Percentiles rank a stretch among this genome's conserved stretches.
Evolutionary conservation across 1,140 invertebrate genomes (phyloP).

Genomic region (Thaumatotibia leucotreta): DNA sequence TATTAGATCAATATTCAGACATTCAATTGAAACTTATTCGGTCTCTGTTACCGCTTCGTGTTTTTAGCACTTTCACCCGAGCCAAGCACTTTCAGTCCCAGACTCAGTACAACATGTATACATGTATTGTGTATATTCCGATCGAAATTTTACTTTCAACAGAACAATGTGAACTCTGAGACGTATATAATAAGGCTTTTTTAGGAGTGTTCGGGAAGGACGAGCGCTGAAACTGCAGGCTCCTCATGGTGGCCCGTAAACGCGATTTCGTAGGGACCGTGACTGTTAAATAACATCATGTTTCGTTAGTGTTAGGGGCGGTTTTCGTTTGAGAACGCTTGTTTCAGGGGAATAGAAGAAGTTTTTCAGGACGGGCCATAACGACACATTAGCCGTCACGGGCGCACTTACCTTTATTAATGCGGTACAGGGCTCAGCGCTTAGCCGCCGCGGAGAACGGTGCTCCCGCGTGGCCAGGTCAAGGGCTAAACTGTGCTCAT

Average conservation of each 20-base stretch:
- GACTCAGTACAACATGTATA: conserved; percentile 22
- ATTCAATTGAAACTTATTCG: conserved; percentile 15
- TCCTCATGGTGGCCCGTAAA: conserved; percentile 40
- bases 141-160: conserved; percentile 31
- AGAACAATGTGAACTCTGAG: conserved; percentile 21
- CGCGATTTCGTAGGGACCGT: conserved; percentile 23
- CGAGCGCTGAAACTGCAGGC: conserved; percentile 40
- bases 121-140: conserved; percentile 17
- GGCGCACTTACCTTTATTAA: conserved; percentile 67
- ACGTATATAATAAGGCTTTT: conserved; percentile 28
- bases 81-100: conserved; percentile 33
- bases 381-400: conserved; percentile 67
- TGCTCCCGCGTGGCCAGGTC: conserved; percentile 41
- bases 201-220: conserved; percentile 24
- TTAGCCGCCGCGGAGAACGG: conserved; percentile 29
- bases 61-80: conserved; percentile 35
- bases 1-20: neutral
- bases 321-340: conserved; percentile 27
- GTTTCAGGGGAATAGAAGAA: conserved; percentile 46
- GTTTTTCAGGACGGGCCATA: conserved; percentile 67
- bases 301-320: conserved; percentile 17
- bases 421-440: conserved; percentile 58
- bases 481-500: conserved; percentile 33
- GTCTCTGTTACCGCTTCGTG: conserved; percentile 23
- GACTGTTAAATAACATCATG: conserved; percentile 31